Conservation (phyloP, 2,888 invertebrate species). For the Pseudococcus longispinus region DNA sequence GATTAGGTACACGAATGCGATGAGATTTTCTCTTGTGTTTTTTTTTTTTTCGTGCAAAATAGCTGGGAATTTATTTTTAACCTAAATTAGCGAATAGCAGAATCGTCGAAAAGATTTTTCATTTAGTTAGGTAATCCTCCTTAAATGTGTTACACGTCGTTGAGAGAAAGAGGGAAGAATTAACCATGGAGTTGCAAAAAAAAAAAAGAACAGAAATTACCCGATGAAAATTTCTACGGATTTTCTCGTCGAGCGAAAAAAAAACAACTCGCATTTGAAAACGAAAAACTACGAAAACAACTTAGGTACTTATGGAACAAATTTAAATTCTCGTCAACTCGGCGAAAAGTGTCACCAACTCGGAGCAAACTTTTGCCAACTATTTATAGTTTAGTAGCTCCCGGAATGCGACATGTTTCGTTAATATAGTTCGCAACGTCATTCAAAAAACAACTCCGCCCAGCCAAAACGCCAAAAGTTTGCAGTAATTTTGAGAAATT, state of each 20-base stretch:
- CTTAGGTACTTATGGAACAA: not conserved
- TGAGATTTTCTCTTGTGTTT: not conserved
- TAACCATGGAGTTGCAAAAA: not conserved
- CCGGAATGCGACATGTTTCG: conserved; percentile 5
- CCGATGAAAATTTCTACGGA: not conserved
- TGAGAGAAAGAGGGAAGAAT: not conserved
- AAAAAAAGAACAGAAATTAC: not conserved
- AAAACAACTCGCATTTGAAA: not conserved
- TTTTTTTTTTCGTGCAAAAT: not conserved
- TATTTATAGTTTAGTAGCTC: not conserved
- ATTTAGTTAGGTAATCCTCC: not conserved
- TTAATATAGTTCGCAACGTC: conserved; percentile 18
- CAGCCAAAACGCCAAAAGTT: not conserved
- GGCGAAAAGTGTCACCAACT: conserved; percentile 1
- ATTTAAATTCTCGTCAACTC: conserved; percentile 24
- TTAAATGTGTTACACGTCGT: not conserved
- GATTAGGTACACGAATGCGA: not conserved
- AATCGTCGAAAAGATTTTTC: not conserved
- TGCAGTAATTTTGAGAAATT: not conserved
- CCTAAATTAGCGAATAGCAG: not conserved
- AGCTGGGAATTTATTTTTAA: not conserved
- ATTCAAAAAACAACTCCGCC: not conserved
- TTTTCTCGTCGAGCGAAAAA: not conserved
- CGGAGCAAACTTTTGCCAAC: not conserved
- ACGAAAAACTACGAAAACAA: not conserved